Conservation (phyloP, 2,888 invertebrate species). For the Zaprionus lineosus region DNA sequence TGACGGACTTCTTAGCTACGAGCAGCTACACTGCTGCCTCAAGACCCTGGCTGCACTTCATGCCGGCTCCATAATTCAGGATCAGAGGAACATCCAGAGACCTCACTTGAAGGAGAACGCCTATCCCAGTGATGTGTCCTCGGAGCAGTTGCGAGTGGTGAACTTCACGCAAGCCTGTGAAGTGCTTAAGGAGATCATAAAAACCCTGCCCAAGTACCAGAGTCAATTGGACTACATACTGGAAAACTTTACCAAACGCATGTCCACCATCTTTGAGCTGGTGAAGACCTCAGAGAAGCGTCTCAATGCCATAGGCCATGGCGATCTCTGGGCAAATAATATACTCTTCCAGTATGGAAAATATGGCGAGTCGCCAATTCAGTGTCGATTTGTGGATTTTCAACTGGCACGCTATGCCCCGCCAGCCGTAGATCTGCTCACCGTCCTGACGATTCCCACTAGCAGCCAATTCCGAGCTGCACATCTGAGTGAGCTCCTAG, state of each 20-base stretch:
- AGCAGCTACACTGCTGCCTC: conserved; percentile 82
- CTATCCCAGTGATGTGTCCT: conserved; percentile 75
- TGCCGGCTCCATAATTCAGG: conserved; percentile 83
- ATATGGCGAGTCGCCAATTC: conserved; percentile 82
- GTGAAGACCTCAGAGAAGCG: conserved; percentile 79
- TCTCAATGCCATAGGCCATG: conserved; percentile 83
- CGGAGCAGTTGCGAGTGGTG: conserved; percentile 64
- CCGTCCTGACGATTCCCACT: conserved; percentile 84
- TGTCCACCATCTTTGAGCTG: conserved; percentile 76
- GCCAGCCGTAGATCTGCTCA: conserved; percentile 86
- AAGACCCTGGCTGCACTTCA: conserved; percentile 83
- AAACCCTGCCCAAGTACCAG: conserved; percentile 78
- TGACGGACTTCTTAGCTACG: conserved; percentile 78
- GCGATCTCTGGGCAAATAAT: conserved; percentile 84
- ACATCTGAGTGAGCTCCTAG: conserved; percentile 83
- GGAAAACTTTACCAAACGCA: conserved; percentile 59
- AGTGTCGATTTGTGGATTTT: conserved; percentile 87
- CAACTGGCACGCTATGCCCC: conserved; percentile 87
- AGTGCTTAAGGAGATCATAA: conserved; percentile 77
- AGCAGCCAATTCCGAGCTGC: conserved; percentile 82
- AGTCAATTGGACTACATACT: conserved; percentile 65
- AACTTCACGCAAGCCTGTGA: conserved; percentile 73
- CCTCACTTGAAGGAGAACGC: conserved; percentile 80
- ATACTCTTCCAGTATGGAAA: conserved; percentile 81
- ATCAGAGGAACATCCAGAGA: conserved; percentile 60